A percentile compares a stretch with the other conserved stretches of the same genome.
phyloP scores from a whole-genome alignment of 2,888 invertebrate species.

The Thecocarcelia acutangulata region DNA sequence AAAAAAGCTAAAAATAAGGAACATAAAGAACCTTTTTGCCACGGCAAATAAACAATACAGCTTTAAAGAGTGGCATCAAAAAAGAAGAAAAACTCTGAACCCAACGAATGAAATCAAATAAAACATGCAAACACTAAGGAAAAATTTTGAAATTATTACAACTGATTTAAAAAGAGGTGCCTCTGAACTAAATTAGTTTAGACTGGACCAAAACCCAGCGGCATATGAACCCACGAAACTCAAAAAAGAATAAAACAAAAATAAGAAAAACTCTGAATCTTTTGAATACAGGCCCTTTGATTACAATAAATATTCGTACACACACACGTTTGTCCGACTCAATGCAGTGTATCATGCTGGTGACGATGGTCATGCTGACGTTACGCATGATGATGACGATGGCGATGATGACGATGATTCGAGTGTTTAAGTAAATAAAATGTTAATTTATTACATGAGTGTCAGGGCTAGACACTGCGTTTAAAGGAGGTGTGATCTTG shows the following conservation, averaged over 20 bases:
- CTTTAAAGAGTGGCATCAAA: not conserved
- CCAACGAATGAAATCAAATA: slow-evolving; percentile 17
- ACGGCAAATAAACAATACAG: slow-evolving; percentile 2
- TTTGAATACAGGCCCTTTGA: slow-evolving; percentile 7
- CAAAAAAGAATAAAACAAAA: not conserved
- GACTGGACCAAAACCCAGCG: slow-evolving; percentile 7
- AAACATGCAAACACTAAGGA: slow-evolving; percentile 33
- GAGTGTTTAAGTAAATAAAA: slow-evolving; percentile 63
- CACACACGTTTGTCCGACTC: slow-evolving; percentile 5
- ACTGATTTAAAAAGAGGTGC: not conserved
- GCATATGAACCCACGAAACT: slow-evolving; percentile 37
- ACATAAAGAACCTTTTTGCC: slow-evolving; percentile 15
- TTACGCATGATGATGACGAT: slow-evolving; percentile 4
- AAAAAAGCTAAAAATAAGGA: slow-evolving; percentile 6
- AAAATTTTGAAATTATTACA: slow-evolving; percentile 44
- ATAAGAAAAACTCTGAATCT: not conserved
- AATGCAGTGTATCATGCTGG: slow-evolving; percentile 6
- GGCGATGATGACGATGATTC: slow-evolving; percentile 4
- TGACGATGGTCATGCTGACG: slow-evolving; percentile 11
- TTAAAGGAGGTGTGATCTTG: slow-evolving; percentile 67
- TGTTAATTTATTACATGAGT: slow-evolving; percentile 69
- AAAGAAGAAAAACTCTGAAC: not conserved
- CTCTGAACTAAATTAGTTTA: slow-evolving; percentile 6
- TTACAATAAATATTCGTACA: slow-evolving; percentile 4
- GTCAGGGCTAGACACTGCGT: slow-evolving; percentile 65